Base-by-base conservation (phyloP, 2,888 invertebrate species). In the Habroteleia sp. region DNA sequence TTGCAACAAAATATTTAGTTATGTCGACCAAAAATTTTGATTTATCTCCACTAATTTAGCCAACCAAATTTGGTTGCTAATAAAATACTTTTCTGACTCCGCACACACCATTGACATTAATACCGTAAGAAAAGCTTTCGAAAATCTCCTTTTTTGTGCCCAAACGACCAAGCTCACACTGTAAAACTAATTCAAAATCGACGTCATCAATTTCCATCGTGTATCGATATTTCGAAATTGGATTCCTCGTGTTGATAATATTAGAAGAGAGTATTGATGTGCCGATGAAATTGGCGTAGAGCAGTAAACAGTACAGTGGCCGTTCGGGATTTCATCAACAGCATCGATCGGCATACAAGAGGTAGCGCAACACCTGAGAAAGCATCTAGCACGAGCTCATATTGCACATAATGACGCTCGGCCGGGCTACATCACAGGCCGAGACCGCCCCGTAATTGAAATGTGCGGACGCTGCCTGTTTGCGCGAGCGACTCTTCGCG, bases 381-480 rank as follows among this genome's bases (percentile, higher is more conserved):
- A 76, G 79, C 80, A 82, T 77, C 82, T 71, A 84, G 82, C 83
- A 78, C 81, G 80, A 81, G 82, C 82, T 84, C 81, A 83, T 84
- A 85, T 84, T 83, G 83, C 81, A 81, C 76, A 81, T 85, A 84
- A 85, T 85, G 83, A 84, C 48, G 81, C 77, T 78, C 80, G 80
- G 82, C 79, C 73, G 69, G 65, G 48, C 80, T 69, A 84, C 80
- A 84, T 83, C 83, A 82, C 80, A 79, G 74, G 81, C 81, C 80
- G 79, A 82, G 46, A 79, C 71, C 80, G 82, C 77, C 81, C 77
- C 80, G 84, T 85, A 85, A 86, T 85, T 86, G 84, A 85, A 86
- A 86, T 80, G 81, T 82, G 81, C 78, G 80, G 77, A 50, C 58
- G 35, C 46, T 44, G 62, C 66, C 74, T 68, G 79, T 74, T 69